Evolutionary conservation across 2,113 vertebrate genomes (phyloP), one percentile per base, ranked within the genome.

Genomic region (Pomatostomus ruficeps): DNA sequence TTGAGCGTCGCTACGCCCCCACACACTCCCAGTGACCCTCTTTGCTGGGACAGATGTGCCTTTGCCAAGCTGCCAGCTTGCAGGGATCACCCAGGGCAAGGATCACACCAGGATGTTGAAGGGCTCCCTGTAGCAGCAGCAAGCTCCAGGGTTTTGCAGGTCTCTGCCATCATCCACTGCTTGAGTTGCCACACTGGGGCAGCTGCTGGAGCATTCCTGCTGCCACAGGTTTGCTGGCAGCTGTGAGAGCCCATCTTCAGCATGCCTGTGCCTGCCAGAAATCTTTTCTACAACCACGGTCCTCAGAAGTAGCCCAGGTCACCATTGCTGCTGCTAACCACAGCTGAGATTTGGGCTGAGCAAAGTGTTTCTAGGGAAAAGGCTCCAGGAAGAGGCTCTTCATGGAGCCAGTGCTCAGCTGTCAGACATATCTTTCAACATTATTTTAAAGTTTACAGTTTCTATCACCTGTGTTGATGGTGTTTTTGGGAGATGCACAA

Each of bases 1-100:
- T 99, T 1, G 98, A 99, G 95, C 94, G 33, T 46, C 98, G 97
- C 84, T 99, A 99, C 20, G 23, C 82, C 40, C 97, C 97, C 12
- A 79, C 49, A 2, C 71, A 25, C 57, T 7, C 89, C 73, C 74
- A 76, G 36, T 94, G 91, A 89, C 67, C 25, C 54, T 38, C 71
- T 1, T 1, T 15, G 54, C 40, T 33, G n/a, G 38, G 15, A 26
- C 68, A 58, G 15, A 17, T 0, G 4, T 12, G 46, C 52, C 42
- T 73, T 78, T 46, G 71, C 74, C 25, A 11, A 15, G 38, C 45
- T 49, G 38, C 49, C 42, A 58, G 48, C 21, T 57, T 4, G 6
- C 33, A n/a, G 62, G 46, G 54, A 7, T 26, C 8, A 9, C 28
- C 20, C 23, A 1, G 4, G 12, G 25, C 15, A 4, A 29, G 26